Evolutionary conservation across 2,113 vertebrate species (phyloP).

Genomic region (Cyphomyrus discorhynchus): DNA sequence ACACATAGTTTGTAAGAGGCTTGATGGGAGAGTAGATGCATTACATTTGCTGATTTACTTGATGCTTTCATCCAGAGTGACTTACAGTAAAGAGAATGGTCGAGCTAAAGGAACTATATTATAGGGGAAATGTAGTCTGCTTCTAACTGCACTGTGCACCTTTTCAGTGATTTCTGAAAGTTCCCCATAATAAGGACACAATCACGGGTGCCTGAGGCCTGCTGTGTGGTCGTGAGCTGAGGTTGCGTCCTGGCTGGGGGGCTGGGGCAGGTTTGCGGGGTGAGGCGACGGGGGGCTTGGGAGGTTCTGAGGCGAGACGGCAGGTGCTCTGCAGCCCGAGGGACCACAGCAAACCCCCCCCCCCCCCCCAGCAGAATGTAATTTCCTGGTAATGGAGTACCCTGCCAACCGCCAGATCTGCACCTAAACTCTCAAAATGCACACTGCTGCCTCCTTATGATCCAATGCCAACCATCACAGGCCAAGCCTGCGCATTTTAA

Average conservation of each 20-base stretch:
- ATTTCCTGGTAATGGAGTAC: background rate
- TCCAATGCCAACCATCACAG: background rate
- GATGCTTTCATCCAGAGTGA: background rate
- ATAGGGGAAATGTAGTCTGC: background rate
- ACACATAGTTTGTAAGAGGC: background rate
- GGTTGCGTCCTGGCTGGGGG: background rate
- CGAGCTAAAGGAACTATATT: background rate
- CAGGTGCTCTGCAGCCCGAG: background rate
- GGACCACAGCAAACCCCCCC: background rate
- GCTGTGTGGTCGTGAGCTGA: background rate
- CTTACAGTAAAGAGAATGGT: background rate
- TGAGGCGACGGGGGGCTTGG: background rate
- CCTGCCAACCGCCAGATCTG: background rate
- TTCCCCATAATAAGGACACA: background rate
- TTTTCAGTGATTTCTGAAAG: background rate
- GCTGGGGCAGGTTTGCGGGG: background rate
- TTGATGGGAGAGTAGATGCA: background rate
- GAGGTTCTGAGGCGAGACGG: background rate
- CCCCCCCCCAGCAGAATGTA: background rate
- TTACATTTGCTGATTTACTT: background rate
- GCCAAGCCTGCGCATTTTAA: background rate
- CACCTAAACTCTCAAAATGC: background rate
- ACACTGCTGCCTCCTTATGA: background rate
- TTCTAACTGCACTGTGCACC: background rate
- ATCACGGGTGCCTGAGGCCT: background rate